These are phyloP conservation scores for Dicrostonyx torquatus DNA, from an alignment of 2,797 vertebrate species.

Conservation along the genomic window DNA sequence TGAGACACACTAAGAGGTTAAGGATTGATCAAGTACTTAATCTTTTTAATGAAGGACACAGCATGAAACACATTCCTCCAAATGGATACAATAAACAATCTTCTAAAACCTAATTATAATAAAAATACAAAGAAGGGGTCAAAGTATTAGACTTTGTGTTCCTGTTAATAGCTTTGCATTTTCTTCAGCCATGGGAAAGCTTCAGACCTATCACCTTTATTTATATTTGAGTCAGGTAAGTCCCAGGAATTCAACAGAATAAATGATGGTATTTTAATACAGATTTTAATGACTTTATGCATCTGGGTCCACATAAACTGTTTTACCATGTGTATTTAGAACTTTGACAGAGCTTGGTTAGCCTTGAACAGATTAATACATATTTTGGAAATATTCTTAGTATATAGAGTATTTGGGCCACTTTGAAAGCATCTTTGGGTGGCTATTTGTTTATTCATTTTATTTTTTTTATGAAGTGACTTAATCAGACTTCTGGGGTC, in stretches of 20 bases:
- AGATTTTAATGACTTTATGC: constrained; percentile 14
- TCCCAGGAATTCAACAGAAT: neutral
- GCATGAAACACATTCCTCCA: constrained; percentile 70
- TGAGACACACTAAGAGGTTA: constrained; percentile 78
- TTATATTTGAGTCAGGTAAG: constrained; percentile 52
- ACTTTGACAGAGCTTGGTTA: constrained; percentile 10
- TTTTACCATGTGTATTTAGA: neutral
- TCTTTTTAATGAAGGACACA: constrained; percentile 83
- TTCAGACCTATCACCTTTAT: constrained; percentile 9
- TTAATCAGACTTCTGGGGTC: constrained; percentile 30
- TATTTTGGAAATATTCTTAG: constrained; percentile 29
- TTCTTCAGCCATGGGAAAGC: constrained; percentile 36
- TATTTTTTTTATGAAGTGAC: neutral
- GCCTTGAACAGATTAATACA: neutral
- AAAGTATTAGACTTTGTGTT: constrained; percentile 45
- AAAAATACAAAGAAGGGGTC: constrained; percentile 72
- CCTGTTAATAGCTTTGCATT: constrained; percentile 40
- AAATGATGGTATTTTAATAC: constrained; percentile 46
- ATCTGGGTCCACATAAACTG: neutral
- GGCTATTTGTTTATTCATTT: neutral
- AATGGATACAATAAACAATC: constrained; percentile 80
- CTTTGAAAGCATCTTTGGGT: neutral
- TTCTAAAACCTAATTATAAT: constrained; percentile 74
- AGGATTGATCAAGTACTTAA: constrained; percentile 80
- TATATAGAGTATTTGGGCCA: neutral